These are phyloP conservation scores for Salvelinus namaycush DNA, from an alignment of 2,113 vertebrate species.

Conservation along the genomic window DNA sequence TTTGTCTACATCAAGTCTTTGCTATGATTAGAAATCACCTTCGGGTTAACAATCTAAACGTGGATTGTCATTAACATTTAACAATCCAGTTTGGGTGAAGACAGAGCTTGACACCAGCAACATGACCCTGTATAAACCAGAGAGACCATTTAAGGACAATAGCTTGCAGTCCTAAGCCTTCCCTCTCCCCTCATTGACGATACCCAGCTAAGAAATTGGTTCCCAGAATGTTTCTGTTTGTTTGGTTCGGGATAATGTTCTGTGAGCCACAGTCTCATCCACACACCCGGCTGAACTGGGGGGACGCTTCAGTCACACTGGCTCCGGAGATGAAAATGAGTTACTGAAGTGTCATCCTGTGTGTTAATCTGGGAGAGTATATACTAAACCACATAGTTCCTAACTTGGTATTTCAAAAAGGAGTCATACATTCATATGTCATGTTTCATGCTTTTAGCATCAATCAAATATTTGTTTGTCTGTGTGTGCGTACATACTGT, in stretches of 20 bases:
- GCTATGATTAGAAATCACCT: not conserved
- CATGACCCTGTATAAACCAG: slow-evolving; percentile 6
- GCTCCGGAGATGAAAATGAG: not conserved
- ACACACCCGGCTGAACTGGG: not conserved
- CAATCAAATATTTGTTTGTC: too few relatives aligned
- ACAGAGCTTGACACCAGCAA: slow-evolving; percentile 12
- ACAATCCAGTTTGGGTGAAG: not conserved
- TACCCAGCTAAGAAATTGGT: not conserved
- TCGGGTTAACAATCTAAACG: not conserved
- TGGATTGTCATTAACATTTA: too few relatives aligned
- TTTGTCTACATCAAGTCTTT: too few relatives aligned
- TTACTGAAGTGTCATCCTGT: not conserved
- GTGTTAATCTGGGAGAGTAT: slow-evolving; percentile 65
- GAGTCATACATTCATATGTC: too few relatives aligned
- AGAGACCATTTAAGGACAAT: slow-evolving; percentile 21
- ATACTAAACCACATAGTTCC: slow-evolving; percentile 43
- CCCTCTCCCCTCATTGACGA: not conserved
- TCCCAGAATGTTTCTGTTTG: not conserved
- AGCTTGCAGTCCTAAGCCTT: not conserved
- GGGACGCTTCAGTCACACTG: not conserved
- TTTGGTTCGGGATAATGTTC: not conserved
- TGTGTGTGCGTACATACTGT: too few relatives aligned
- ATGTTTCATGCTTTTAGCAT: too few relatives aligned
- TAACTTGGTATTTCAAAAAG: not conserved
- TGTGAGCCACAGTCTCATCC: not conserved